Base-by-base conservation (phyloP, 2,888 invertebrate genomes). In the Capitulum mitella region DNA sequence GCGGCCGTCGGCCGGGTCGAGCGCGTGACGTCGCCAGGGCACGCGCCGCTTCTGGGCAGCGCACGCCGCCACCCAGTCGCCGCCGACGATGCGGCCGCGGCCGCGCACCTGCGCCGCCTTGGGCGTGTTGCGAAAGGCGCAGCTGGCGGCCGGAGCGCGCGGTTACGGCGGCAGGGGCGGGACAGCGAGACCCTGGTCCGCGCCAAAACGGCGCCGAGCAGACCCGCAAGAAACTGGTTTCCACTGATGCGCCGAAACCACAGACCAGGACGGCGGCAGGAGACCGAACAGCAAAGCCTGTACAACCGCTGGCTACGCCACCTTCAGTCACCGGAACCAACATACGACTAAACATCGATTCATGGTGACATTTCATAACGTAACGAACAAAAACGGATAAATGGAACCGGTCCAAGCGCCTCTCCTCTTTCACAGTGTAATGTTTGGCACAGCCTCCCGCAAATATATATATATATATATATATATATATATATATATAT, bases 51-150 rank as follows among this genome's bases (percentile, higher is more conserved):
- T 88, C 78, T 88, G 86, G 26, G 83, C 84, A 82, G 89, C 86
- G 83, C 92, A 91, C 80, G 90, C 89, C 81, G 88, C 88, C 80
- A 96, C 87, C 95, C 95, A 96, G n/a, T 89, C 89, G 81, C 89
- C 90, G 37, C 85, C 89, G 3, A 92, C 91, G 79, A 91, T 93
- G 80, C 89, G 89, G 1, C 89, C 88, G 48, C 82, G 86, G 1
- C 89, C 89, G 82, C 88, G 88, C 2, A 92, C 92, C 86, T 92
- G 90, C 78, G 89, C 89, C 85, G 92, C 92, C 86, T 96, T 96
- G 8, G 96, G 97, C 10, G 96, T 96, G 85, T 93, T 93, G 10
- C 89, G 87, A 86, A 95, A 95, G 22, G 96, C 95, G 87, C 95
- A 96, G 75, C 95, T 95, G 86, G 12, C 87, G 86, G 48, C 82